Conservation (phyloP, 2,113 vertebrate species). For the Syrrhaptes paradoxus region DNA sequence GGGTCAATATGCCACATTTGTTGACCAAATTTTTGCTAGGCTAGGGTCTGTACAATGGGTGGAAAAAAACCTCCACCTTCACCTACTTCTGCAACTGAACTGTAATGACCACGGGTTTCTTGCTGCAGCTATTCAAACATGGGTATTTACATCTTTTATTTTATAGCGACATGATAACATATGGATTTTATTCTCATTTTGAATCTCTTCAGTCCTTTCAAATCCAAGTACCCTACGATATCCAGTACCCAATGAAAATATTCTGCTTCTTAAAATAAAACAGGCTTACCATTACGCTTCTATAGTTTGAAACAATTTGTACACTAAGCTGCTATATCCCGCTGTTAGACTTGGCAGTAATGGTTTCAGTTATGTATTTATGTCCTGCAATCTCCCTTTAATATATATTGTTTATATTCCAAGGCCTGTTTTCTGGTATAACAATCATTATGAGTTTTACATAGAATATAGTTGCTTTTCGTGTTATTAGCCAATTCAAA, state of each 20-base stretch:
- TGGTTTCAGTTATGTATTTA: slow-evolving; percentile 36
- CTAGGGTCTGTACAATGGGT: rapidly evolving
- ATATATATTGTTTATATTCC: slow-evolving; percentile 52
- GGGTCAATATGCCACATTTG: rapidly evolving
- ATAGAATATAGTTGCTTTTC: slow-evolving; percentile 1
- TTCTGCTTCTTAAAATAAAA: slow-evolving; percentile 14
- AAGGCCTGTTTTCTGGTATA: slow-evolving; percentile 37
- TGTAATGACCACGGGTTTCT: rapidly evolving
- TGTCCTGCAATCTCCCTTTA: slow-evolving; percentile 58
- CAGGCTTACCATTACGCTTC: neutral
- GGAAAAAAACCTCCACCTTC: neutral
- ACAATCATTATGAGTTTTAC: slow-evolving; percentile 55
- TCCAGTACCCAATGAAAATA: slow-evolving; percentile 20
- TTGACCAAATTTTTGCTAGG: neutral
- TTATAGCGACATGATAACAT: neutral
- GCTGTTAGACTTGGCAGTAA: slow-evolving; percentile 60
- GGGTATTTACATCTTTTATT: neutral
- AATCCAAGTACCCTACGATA: slow-evolving; percentile 18
- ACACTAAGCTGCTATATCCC: slow-evolving; percentile 17
- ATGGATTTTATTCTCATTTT: neutral
- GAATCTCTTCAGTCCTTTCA: neutral
- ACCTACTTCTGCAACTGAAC: neutral
- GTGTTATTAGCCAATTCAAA: slow-evolving; percentile 46
- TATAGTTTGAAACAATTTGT: slow-evolving; percentile 48
- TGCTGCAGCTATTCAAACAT: neutral